Base-by-base conservation (phyloP, 2,797 vertebrate species). In the Coracias cyanogaster region DNA sequence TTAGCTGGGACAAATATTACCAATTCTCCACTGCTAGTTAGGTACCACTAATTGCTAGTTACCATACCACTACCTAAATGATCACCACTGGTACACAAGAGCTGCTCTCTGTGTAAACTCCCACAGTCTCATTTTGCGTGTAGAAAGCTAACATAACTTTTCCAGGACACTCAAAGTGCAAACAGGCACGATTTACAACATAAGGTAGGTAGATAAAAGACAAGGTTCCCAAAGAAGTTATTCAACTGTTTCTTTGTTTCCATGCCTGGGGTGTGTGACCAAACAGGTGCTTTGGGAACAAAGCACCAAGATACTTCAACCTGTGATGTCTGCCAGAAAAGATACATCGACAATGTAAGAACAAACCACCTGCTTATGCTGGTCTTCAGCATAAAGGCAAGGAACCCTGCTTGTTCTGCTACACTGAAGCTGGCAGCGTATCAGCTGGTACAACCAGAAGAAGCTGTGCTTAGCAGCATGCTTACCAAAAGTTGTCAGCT, bases 331-430 rank as follows among this genome's bases (percentile, higher is more conserved):
- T 77, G 60, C 57, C 64, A n/a, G 39, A 55, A 21, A n/a, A 3
- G 21, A 7, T 5, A 15, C 16, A 12, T 26, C 2, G 0, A 12
- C 49, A 46, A 4, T 0, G 3, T 31, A 24, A 12, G 62, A 57
- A 46, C 15, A 15, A 26, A 79, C 33, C 15, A 9, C 29, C 39
- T 33, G 22, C 39, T 48, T 10, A 10, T 7, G 6, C 22, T 79
- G 0, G 17, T 33, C 31, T 39, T 74, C 39, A 24, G 57, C 31
- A 11, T 1, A 6, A 31, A 29, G 45, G 35, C 51, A 49, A 37
- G 33, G 48, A 69, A 22, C 16, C 1, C 20, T 15, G 31, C 37
- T 55, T 48, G 48, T 29, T n/a, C 6, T 4, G 57, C 39, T 35
- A 48, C 37, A 3, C 0, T 51, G 39, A 46, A 79, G 48, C 18